These are phyloP conservation scores for Sanderia malayensis DNA, from an alignment of 30 jellyfish, hydroid and myxozoan genomes.

Conservation along the genomic window DNA sequence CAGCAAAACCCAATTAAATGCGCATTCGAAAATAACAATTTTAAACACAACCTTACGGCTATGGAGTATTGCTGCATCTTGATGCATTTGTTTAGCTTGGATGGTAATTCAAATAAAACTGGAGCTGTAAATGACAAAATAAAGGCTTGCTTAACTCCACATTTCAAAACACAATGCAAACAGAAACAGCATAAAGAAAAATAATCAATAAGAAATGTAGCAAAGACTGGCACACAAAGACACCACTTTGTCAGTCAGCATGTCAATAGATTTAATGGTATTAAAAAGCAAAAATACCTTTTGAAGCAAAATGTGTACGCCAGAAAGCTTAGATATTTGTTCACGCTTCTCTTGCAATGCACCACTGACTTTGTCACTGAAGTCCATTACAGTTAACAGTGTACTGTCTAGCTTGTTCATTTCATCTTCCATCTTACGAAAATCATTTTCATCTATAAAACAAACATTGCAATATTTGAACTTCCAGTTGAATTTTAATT, in stretches of 20 bases:
- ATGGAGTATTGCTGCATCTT: constrained; percentile 86
- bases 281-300: no score
- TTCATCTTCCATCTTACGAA: constrained; percentile 95
- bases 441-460: constrained; percentile 96
- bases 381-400: constrained; percentile 83
- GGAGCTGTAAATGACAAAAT: constrained; percentile 66
- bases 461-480: no score
- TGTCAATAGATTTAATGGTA: no score
- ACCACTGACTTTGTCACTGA: constrained; percentile 89
- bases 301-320: constrained; percentile 93
- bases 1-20: no score
- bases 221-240: no score
- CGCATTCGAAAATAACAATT: no score
- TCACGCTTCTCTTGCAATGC: constrained; percentile 90
- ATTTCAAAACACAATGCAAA: neutral
- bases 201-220: no score
- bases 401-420: constrained; percentile 89
- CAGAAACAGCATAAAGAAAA: neutral
- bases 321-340: constrained; percentile 90
- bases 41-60: constrained; percentile 99
- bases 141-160: neutral
- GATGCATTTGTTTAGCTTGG: constrained; percentile 82
- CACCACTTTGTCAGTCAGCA: no score
- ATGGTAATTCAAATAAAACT: constrained; percentile 91
- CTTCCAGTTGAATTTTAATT: no score